These are phyloP conservation scores for Oligia fasciuncula DNA, from an alignment of 2,888 invertebrate genomes.

Conservation along the genomic window DNA sequence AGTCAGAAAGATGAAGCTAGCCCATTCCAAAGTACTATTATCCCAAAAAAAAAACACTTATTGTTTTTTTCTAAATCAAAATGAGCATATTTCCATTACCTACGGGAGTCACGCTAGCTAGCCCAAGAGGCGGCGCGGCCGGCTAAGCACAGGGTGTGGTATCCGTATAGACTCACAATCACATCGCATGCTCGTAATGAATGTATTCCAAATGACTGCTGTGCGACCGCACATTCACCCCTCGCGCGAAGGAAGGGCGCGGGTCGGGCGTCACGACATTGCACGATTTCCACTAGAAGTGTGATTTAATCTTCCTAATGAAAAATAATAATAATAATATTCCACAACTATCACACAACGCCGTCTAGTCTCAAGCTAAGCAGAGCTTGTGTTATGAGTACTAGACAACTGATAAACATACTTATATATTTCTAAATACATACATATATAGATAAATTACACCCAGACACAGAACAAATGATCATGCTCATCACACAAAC, in stretches of 20 bases:
- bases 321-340: too few species aligned
- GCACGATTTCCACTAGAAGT: neutral
- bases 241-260: neutral
- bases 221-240: neutral
- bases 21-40: neutral
- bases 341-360: too few species aligned
- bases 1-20: neutral
- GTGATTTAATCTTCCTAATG: constrained; percentile 4
- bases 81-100: neutral
- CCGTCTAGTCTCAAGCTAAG: too few species aligned
- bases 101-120: neutral
- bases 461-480: too few species aligned
- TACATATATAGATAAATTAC: too few species aligned
- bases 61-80: neutral
- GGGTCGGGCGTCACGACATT: neutral
- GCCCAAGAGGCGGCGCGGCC: neutral
- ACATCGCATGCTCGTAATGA: constrained; percentile 11
- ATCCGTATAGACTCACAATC: neutral
- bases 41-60: neutral
- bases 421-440: too few species aligned
- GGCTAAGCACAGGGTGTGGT: neutral
- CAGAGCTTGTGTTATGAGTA: too few species aligned
- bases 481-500: too few species aligned
- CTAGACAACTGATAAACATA: too few species aligned
- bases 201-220: constrained; percentile 3